Evolutionary conservation across 2,797 vertebrate species (phyloP).

Genomic region (Falco cherrug): DNA sequence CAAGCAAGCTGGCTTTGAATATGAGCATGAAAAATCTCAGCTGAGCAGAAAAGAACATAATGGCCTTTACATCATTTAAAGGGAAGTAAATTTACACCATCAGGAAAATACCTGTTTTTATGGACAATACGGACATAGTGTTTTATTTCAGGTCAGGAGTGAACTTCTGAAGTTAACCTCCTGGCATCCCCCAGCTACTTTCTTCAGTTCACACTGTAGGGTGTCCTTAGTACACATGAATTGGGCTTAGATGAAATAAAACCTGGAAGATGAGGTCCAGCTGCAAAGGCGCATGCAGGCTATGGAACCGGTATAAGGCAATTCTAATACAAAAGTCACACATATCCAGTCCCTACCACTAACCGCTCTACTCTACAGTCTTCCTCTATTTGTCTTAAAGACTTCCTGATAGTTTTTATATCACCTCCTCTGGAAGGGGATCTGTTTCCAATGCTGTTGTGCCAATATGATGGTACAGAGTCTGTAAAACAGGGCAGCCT

Average conservation of each 20-base stretch:
- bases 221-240: background rate
- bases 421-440: background rate
- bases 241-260: background rate
- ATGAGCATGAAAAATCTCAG: background rate
- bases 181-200: background rate
- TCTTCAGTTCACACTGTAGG: background rate
- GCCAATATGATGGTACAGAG: background rate
- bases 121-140: background rate
- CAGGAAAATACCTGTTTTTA: background rate
- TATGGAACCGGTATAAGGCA: background rate
- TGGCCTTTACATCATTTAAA: background rate
- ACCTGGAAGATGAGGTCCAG: background rate
- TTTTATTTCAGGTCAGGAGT: background rate
- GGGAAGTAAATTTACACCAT: background rate
- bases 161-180: background rate
- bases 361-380: background rate
- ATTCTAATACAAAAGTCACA: background rate
- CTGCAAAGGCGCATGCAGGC: background rate
- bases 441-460: background rate
- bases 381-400: background rate
- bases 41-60: background rate
- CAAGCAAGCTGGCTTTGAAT: background rate
- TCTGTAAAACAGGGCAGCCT: background rate
- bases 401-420: background rate
- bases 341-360: background rate